Evolutionary conservation across 2,113 vertebrate genomes (phyloP).

Genomic region (Plecotus auritus): DNA sequence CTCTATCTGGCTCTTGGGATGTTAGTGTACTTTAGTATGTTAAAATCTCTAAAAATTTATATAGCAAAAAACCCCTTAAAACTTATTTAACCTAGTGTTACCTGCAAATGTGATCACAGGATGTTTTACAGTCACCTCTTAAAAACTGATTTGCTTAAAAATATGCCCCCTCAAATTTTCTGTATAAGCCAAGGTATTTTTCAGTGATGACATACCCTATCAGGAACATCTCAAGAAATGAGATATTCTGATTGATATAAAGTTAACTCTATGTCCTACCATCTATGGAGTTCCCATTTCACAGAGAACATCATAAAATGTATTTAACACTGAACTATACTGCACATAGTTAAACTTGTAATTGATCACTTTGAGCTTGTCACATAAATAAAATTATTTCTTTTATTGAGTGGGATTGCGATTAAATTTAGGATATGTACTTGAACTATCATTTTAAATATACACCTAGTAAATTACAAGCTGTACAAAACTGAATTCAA

Average conservation of each 20-base stretch:
- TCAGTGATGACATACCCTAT: not conserved
- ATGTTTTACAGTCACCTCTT: not conserved
- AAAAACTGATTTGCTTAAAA: not conserved
- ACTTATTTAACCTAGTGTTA: not conserved
- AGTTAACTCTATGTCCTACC: not conserved
- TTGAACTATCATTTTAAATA: not conserved
- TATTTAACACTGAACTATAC: not conserved
- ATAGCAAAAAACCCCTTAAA: not conserved
- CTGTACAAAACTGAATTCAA: not conserved
- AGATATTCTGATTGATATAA: not conserved
- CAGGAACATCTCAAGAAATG: not conserved
- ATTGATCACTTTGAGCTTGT: not conserved
- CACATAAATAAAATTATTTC: not conserved
- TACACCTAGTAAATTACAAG: not conserved
- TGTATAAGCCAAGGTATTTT: not conserved
- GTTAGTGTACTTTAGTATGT: not conserved
- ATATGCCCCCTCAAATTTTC: not conserved
- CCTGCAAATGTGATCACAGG: not conserved
- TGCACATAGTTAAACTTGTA: not conserved
- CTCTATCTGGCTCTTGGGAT: not conserved
- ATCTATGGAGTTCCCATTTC: not conserved
- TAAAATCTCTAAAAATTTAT: conserved; percentile 20
- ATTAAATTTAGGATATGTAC: not conserved
- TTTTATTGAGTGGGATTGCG: not conserved
- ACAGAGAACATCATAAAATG: not conserved